A percentile compares a stretch with the other conserved stretches of the same genome.
Evolutionary conservation across 2,113 vertebrate genomes (phyloP).

Genomic region (Pycnonotus jocosus): DNA sequence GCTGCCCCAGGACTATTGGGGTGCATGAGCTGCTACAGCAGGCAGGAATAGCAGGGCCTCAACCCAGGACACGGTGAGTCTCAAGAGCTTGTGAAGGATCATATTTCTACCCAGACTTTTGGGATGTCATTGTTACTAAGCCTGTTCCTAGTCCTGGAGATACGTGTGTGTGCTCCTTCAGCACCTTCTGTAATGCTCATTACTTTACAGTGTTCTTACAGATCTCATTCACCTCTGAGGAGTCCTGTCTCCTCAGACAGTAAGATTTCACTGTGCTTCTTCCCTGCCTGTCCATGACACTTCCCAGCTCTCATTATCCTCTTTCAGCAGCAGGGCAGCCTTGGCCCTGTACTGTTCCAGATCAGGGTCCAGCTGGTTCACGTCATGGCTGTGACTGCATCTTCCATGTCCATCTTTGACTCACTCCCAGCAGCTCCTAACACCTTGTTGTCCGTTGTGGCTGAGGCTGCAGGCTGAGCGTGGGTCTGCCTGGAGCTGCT

Average conservation of each 20-base stretch:
- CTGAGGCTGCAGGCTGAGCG: background rate
- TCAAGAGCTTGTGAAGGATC: background rate
- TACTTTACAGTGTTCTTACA: background rate
- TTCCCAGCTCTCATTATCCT: background rate
- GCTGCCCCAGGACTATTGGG: fast-evolving
- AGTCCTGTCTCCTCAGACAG: background rate
- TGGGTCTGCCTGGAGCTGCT: background rate
- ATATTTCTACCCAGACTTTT: background rate
- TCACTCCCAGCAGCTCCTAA: background rate
- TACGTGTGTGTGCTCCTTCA: background rate
- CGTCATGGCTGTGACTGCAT: background rate
- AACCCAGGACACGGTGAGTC: background rate
- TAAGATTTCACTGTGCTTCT: fast-evolving
- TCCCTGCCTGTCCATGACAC: background rate
- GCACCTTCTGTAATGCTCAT: background rate
- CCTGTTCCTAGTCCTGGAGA: background rate
- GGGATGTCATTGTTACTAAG: background rate
- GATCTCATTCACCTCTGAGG: background rate
- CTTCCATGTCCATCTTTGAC: background rate
- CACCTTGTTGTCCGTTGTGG: fast-evolving
- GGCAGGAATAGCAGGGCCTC: background rate
- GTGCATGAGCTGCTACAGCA: background rate
- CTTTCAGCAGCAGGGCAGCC: background rate
- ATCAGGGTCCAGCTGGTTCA: background rate
- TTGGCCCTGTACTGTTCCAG: fast-evolving